Base-by-base conservation (phyloP, 2,888 invertebrate genomes). In the Temnothorax unifasciatus region DNA sequence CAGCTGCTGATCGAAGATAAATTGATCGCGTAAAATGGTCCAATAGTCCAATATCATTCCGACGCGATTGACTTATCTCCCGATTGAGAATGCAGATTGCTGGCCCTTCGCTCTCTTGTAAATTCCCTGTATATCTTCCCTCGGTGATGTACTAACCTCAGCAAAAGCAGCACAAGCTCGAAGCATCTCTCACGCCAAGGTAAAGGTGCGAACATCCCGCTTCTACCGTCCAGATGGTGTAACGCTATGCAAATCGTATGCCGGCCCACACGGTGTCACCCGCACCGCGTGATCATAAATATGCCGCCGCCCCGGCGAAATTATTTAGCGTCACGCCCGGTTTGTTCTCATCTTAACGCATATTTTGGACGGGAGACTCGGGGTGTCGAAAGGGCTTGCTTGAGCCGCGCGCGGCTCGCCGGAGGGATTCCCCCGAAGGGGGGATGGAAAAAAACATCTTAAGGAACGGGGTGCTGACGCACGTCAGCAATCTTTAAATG, bases 401-500 rank as follows among this genome's bases (percentile, higher is more conserved):
- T 82, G 77, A 41, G 66, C 73, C 81, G 84, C 76, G 71, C 76
- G 73, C 76, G 63, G 68, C 85, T 82, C 50, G 29, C 50, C 85
- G 71, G n/a, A 38, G 50, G 38, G 50, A 73, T 73, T 2, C 25
- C 71, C 59, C 29, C 47, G 61, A 47, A 3, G 29, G 52, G 61
- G 54, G 50, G 15, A 41, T 47, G 34, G 52, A 59, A 21, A 59
- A 21, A 66, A 21, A 66, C 52, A n/a, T 15, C 34, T 52, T 6
- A 57, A 13, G n/a, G 38, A 9, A 50, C 18, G 34, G 38, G 52
- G 29, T n/a, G 54, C 52, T 59, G 54, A 52, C 50, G 29, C 15
- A 79, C 59, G 38, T 74, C 50, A 59, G 68, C 63, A 77, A 66
- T 71, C 71, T 82, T 85, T 89, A 92, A 93, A 93, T 90, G 91